Conservation (phyloP, 2,113 vertebrate genomes). For the Callithrix jacchus region DNA sequence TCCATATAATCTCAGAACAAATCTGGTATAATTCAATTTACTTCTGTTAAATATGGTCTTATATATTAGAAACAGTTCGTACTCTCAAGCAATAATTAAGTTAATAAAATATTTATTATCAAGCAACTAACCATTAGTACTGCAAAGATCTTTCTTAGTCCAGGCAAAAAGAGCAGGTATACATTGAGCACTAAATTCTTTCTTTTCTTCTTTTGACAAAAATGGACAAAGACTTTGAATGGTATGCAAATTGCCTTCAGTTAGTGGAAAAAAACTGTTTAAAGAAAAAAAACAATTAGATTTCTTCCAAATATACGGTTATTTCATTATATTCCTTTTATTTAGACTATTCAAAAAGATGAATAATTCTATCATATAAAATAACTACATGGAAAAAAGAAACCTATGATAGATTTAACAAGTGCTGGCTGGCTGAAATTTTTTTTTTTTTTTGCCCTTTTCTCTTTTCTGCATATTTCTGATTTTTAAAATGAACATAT, state of each 20-base stretch:
- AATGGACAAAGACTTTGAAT: slow-evolving; percentile 91
- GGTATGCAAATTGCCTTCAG: slow-evolving; percentile 90
- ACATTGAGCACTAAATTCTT: slow-evolving; percentile 88
- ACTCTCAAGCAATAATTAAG: slow-evolving; percentile 22
- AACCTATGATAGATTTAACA: background rate
- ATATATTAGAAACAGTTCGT: slow-evolving; percentile 5
- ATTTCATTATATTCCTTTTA: slow-evolving; percentile 25
- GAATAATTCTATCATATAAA: slow-evolving; percentile 25
- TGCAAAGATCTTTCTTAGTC: slow-evolving; percentile 83
- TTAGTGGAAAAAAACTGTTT: slow-evolving; percentile 90
- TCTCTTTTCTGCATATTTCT: background rate
- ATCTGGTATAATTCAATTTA: background rate
- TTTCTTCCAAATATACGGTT: background rate
- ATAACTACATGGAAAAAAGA: background rate
- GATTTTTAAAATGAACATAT: background rate
- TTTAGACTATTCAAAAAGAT: slow-evolving; percentile 21
- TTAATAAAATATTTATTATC: slow-evolving; percentile 31
- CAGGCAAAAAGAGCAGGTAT: slow-evolving; percentile 91
- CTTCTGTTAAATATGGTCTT: background rate
- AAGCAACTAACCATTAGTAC: slow-evolving; percentile 83
- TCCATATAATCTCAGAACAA: background rate
- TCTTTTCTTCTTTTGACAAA: slow-evolving; percentile 88
- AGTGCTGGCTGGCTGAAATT: background rate
- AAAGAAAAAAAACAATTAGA: slow-evolving; percentile 43
- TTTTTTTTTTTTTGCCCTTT: background rate